Evolutionary conservation across 2,797 vertebrate genomes (phyloP).

Genomic region (Spondyliosoma cantharus): DNA sequence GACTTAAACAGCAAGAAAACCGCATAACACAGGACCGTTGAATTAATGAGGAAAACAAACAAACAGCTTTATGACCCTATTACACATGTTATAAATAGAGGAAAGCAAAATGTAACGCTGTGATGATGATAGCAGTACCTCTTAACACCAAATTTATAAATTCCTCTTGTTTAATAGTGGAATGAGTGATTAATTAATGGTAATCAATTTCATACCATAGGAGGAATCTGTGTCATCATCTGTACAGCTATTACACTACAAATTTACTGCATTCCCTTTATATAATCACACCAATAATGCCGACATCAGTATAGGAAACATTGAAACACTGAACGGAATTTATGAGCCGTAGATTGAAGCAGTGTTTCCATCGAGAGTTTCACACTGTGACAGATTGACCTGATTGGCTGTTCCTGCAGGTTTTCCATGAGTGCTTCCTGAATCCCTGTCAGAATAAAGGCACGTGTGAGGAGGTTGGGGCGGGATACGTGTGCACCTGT

Average conservation of each 20-base stretch:
- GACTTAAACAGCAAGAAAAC: no score
- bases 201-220: background rate
- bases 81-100: no score
- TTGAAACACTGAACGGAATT: no score
- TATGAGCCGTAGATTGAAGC: background rate
- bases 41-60: no score
- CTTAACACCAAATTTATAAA: background rate
- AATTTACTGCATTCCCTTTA: background rate
- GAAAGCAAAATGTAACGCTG: no score
- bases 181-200: background rate
- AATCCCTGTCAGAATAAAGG: conserved; percentile 95
- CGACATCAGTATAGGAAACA: background rate
- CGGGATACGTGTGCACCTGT: conserved; percentile 93
- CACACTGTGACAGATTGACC: background rate
- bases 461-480: conserved; percentile 94
- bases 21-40: no score
- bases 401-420: conserved; percentile 77
- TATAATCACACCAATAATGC: background rate
- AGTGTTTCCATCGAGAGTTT: background rate
- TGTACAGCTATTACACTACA: background rate
- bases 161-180: background rate
- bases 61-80: no score
- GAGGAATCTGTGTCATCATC: background rate
- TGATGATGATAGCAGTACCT: background rate
- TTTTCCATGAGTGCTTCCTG: conserved; percentile 97